Base-by-base conservation (phyloP, 2,888 invertebrate genomes). In the Orthosia cruda region DNA sequence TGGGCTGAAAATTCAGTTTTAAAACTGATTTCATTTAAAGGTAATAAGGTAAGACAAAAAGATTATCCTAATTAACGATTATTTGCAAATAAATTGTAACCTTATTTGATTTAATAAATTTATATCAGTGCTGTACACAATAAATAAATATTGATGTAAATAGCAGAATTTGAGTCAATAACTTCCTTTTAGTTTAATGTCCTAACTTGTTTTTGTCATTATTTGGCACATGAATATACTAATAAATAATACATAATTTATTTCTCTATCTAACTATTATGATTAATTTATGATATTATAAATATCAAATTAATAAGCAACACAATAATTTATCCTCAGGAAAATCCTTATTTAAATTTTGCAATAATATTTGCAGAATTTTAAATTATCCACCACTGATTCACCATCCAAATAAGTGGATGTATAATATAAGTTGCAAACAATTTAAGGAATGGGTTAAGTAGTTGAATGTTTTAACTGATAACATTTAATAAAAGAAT, bases 401-500 rank as follows among this genome's bases (percentile, higher is more conserved):
- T 45, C 61, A 20, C 1, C 40, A 61, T 9, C 7, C 9, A 45
- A 45, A 45, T 57, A 57, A 26, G 15, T 45, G 40, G 0, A 13
- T 61, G 9, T 45, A 13, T 16, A 61, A 45, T 45, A 16, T 7
- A 54, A 15, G 15, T 61, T 61, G 15, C 7, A 2, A 20, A 61
- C 5, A 12, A 45, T 45, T n/a, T n/a, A 55, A 23, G 23, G 23
- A 16, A 16, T n/a, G 15, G 32, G 71, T 45, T 23, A 23, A 58
- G 23, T 32, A 12, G 20, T 11, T 0, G 2, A 16, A 55, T 62
- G 45, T 55, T 62, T 62, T 16, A 61, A 50, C 11, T 65, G 61
- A 72, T 62, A 77, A 61, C 49, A 59, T 64, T 58, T 64, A 59
- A 67, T 72, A 71, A 64, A 70, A 45, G 13, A 62, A 26, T 63